Evolutionary conservation across 2,888 invertebrate genomes (phyloP), one percentile per base, ranked within the genome.

Genomic region (Leptopilina myrica): DNA sequence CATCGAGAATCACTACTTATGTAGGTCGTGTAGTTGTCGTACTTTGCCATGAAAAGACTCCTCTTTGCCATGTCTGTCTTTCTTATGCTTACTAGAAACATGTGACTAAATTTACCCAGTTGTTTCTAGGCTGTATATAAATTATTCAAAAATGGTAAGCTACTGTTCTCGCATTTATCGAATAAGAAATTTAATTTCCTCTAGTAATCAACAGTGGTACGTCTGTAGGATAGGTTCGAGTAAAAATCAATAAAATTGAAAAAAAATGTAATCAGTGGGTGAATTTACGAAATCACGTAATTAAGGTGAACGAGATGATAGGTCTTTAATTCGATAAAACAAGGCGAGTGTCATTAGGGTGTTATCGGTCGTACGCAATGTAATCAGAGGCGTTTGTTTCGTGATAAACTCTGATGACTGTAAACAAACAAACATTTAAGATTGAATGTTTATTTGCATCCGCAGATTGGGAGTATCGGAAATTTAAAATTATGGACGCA

Each of bases 11-110:
- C 15, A 62, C 62, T 62, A 91, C 91, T 91, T 91, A 91, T 91
- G 91, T 91, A 91, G 91, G 91, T 91, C 91, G 91, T 90, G 90
- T 90, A 90, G 89, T 83, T 83, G 83, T 81, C 81, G 81, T 82
- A 59, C 40, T 79, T 80, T 75, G 79, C 76, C 67, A 67, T 20
- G 49, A 20, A 67, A 81, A 83, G 81, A 81, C 81, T 82, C 81
- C 78, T 79, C 82, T 82, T 80, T 78, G 82, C 81, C 77, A 83
- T 82, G 81, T 79, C 56, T 56, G 8, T 56, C n/a, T 56, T 56
- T 56, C 53, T 8, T 15, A 56, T 53, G 53, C 26, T 49, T 26
- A 69, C 43, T 69, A 20, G 62, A 62, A 15, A 62, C 62, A 62
- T 62, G 62, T 62, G 62, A 62, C 62, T 62, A 62, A 62, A 62